Base-by-base conservation (phyloP, 2,888 invertebrate species). In the Sturmia bella region DNA sequence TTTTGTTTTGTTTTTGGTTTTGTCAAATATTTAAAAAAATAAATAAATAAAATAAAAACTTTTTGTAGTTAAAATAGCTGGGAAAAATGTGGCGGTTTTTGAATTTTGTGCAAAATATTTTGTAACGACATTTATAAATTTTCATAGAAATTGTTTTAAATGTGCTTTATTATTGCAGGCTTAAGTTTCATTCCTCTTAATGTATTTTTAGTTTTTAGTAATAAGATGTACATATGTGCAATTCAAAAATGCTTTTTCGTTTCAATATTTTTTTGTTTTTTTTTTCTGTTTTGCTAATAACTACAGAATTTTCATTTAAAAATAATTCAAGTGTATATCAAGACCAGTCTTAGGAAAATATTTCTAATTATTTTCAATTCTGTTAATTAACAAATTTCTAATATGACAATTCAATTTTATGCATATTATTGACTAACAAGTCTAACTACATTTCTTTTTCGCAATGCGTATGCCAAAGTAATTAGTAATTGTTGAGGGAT, bases 281-380 rank as follows among this genome's bases (percentile, higher is more conserved):
- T 32, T 7, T 32, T 7, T 9, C 9, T 6, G 5, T 41, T 68
- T 68, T 69, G 39, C 74, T 74, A 69, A 69, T 70, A 73, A 78
- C 69, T 82, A 78, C 56, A 74, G 59, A 59, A 76, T 24, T 21
- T 56, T 43, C n/a, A 32, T 43, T 39, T 72, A 50, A 56, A 43
- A 52, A 24, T 54, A 54, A 78, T 54, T 64, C 64, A 66, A 78
- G 78, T 82, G 78, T 82, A 82, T 82, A 82, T 82, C 74, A 75
- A 82, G 78, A 82, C 78, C 82, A 82, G 82, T 82, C 82, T 82
- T 82, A 75, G 74, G 54, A 61, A 74, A 74, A 54, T 69, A 17
- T 70, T 41, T 59, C 63, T 43, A 43, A 27, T 56, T 19, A 41
- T 39, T 69, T 50, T 63, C 43, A 43, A 19, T 50, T 24, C 17